These are phyloP conservation scores for Temnothorax rugatulus DNA, from an alignment of 2,888 invertebrate genomes.

Conservation along the genomic window DNA sequence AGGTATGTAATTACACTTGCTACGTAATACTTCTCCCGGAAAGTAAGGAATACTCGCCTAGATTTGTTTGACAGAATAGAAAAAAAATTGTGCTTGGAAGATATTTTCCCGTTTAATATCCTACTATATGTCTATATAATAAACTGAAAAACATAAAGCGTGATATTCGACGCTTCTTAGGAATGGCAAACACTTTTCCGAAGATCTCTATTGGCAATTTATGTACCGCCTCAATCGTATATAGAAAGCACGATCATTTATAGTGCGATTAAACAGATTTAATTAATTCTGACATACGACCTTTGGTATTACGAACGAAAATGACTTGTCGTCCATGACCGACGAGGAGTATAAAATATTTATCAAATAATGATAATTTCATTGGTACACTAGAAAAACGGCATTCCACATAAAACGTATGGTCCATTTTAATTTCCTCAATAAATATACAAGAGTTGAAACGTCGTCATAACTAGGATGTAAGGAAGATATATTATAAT, in stretches of 20 bases:
- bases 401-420: background rate
- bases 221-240: background rate
- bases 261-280: background rate
- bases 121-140: background rate
- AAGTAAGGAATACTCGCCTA: background rate
- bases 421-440: constrained; percentile 1
- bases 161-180: constrained; percentile 15
- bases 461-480: background rate
- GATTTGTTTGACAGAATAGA: constrained; percentile 6
- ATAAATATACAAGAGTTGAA: constrained; percentile 1
- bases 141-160: constrained; percentile 15
- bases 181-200: background rate
- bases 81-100: background rate
- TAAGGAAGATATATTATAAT: constrained; percentile 8
- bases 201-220: constrained; percentile 5
- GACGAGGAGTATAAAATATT: background rate
- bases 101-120: background rate
- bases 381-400: background rate
- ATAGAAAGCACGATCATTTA: background rate
- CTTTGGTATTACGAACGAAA: constrained; percentile 5
- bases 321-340: constrained; percentile 8
- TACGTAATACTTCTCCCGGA: constrained; percentile 32
- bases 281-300: constrained; percentile 19
- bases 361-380: constrained; percentile 33
- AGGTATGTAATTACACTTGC: constrained; percentile 43